Evolutionary conservation across 2,113 vertebrate genomes (phyloP).

Genomic region (Mellivora capensis): DNA sequence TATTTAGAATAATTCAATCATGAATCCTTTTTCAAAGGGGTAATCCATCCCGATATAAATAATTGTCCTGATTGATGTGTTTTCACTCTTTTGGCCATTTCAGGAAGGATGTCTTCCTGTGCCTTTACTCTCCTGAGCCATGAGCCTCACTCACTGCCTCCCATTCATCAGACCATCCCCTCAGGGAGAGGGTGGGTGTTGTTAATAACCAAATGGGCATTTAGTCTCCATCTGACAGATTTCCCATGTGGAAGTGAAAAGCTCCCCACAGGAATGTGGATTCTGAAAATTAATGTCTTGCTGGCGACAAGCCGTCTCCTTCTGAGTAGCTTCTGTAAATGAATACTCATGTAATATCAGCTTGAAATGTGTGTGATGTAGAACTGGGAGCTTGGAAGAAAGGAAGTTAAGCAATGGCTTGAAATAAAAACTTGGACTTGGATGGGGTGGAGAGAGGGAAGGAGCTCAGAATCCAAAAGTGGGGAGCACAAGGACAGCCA

Average conservation of each 20-base stretch:
- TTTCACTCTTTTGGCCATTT: background rate
- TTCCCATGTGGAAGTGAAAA: background rate
- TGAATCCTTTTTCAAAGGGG: background rate
- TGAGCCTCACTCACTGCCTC: background rate
- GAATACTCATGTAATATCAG: background rate
- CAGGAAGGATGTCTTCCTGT: background rate
- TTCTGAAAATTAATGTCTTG: background rate
- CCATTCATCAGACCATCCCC: background rate
- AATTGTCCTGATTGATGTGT: background rate
- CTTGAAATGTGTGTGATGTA: background rate
- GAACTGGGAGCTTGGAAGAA: background rate
- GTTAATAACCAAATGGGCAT: background rate
- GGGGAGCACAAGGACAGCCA: background rate
- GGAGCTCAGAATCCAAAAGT: background rate
- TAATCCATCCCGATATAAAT: background rate
- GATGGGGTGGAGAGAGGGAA: background rate
- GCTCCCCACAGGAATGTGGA: background rate
- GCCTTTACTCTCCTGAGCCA: background rate
- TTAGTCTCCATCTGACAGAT: background rate
- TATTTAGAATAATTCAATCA: background rate
- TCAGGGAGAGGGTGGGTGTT: background rate
- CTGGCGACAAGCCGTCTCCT: background rate
- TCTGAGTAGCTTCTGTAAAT: slow-evolving; percentile 13
- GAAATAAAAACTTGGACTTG: background rate
- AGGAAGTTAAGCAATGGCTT: background rate